Conservation (phyloP, 2,797 vertebrate genomes). For the Spinus pinus region DNA sequence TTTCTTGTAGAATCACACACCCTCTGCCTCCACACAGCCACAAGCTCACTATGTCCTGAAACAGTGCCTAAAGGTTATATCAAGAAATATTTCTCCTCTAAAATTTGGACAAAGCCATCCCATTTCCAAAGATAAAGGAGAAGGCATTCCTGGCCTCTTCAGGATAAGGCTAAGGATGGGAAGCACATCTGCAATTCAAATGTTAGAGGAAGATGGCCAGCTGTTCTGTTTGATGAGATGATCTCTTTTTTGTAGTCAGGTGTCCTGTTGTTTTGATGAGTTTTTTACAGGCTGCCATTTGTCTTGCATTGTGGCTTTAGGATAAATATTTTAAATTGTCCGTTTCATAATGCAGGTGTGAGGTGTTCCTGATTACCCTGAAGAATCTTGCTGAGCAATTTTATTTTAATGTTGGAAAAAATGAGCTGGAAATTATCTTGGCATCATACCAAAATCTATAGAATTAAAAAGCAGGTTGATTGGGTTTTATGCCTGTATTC, state of each 20-base stretch:
- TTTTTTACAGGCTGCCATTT: background rate
- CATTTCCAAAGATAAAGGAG: background rate
- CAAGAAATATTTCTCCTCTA: background rate
- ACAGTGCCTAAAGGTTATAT: background rate
- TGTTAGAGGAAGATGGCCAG: background rate
- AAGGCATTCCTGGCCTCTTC: background rate
- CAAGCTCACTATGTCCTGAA: background rate
- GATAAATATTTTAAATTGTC: background rate
- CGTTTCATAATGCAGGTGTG: background rate
- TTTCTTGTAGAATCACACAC: background rate
- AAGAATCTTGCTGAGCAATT: background rate
- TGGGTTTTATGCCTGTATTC: background rate
- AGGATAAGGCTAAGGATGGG: background rate
- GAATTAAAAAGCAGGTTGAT: slow-evolving; percentile 22
- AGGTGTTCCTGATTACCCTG: background rate
- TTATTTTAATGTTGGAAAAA: slow-evolving; percentile 7
- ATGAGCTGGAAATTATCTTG: slow-evolving; percentile 25
- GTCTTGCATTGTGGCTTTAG: background rate
- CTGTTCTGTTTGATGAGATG: background rate
- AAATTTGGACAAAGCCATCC: background rate
- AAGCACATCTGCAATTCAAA: background rate
- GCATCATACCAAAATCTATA: background rate
- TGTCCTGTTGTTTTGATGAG: background rate
- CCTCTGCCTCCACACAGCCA: background rate
- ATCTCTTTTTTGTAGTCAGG: background rate